Percentiles rank a stretch among this genome's conserved stretches.
These are phyloP conservation scores for Peromyscus maniculatus DNA, from an alignment of 2,113 vertebrate species.

Conservation along the genomic window DNA sequence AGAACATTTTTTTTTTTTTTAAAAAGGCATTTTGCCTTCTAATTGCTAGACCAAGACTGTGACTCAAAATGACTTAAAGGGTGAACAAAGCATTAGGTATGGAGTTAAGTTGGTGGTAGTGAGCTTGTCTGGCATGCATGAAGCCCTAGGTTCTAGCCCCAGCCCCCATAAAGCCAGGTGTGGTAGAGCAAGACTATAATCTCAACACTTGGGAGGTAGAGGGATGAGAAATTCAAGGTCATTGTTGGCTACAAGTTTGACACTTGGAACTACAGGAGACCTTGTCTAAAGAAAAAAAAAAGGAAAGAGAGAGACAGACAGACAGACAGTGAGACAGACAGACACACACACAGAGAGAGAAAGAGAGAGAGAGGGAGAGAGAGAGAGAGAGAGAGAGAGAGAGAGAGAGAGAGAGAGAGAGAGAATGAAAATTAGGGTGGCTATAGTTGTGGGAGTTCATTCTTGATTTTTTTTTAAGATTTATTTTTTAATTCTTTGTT, in stretches of 20 bases:
- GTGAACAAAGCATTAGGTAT: background rate
- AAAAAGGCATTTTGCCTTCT: background rate
- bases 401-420: too few species aligned
- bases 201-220: background rate
- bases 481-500: background rate
- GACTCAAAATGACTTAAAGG: constrained; percentile 7
- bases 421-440: background rate
- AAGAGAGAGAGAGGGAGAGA: too few species aligned
- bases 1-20: background rate
- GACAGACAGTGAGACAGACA: too few species aligned
- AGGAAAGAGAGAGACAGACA: too few species aligned
- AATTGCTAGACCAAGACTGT: constrained; percentile 2
- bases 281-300: background rate
- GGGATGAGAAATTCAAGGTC: background rate
- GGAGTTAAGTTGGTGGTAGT: background rate
- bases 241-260: background rate
- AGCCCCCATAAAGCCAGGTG: background rate
- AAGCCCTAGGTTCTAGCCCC: too few species aligned
- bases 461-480: background rate
- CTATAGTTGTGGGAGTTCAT: background rate
- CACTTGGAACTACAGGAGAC: background rate
- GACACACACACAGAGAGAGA: too few species aligned
- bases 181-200: too few species aligned
- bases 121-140: too few species aligned
- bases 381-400: too few species aligned